Conservation (phyloP, 2,797 vertebrate genomes). For the Halcyon smyrnensis region DNA sequence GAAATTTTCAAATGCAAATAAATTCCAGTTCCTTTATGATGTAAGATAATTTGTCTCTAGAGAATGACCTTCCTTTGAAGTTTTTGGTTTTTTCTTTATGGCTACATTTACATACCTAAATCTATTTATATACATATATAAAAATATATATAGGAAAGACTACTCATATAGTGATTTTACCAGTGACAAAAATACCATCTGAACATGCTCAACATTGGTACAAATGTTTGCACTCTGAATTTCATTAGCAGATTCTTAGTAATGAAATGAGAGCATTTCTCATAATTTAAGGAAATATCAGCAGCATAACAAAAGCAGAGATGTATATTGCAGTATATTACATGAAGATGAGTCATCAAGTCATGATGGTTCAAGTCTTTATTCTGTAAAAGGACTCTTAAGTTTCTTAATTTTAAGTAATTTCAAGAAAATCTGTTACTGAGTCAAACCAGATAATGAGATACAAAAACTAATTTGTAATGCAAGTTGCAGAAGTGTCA, state of each 20-base stretch:
- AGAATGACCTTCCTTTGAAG: neutral
- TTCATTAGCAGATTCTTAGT: neutral
- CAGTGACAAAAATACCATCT: neutral
- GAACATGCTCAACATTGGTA: neutral
- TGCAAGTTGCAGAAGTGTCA: neutral
- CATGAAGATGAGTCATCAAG: neutral
- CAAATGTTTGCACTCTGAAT: neutral
- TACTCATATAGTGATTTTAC: neutral
- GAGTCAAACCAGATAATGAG: neutral
- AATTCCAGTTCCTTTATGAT: neutral
- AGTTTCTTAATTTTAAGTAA: neutral
- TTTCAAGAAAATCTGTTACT: neutral
- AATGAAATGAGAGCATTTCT: neutral
- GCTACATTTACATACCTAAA: neutral
- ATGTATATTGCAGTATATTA: neutral
- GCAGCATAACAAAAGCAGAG: neutral
- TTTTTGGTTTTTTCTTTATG: neutral
- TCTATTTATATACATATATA: neutral
- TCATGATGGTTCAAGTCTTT: neutral
- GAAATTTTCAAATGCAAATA: conserved; percentile 24
- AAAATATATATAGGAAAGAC: neutral
- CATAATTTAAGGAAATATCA: neutral
- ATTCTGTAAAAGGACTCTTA: neutral
- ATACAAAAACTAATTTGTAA: neutral
- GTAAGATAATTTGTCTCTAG: neutral